Base-by-base conservation (phyloP, 2,113 vertebrate genomes). In the Chloroceryle aenea region DNA sequence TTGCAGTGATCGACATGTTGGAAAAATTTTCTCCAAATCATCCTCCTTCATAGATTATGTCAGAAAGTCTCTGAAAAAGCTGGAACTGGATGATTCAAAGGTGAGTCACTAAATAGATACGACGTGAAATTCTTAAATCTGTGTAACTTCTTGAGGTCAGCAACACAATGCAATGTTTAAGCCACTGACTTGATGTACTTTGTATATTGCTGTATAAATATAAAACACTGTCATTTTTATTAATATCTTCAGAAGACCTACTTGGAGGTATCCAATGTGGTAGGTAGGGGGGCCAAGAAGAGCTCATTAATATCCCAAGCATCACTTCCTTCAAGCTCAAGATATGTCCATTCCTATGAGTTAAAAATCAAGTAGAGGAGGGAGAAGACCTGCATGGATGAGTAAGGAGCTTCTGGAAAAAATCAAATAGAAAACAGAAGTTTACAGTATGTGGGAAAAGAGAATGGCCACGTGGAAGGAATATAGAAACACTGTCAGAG, bases 11-110 rank as follows among this genome's bases (percentile, higher is more conserved):
- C 98, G 93, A 72, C 98, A 98, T 77, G 99, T 99, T 85, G 99
- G 99, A 56, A 99, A 99, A 85, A 98, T 99, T 67, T 99, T 98
- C 96, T 99, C 99, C 93, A 99, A 99, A 76, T 98, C 98, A 9
- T 98, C 98, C 34, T 99, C 98, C 25, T 99, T 99, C 74, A 75
- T 98, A 97, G 99, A 99, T 94, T 99, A 99, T 87, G 98, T 99
- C 61, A 98, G 98, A 36, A 99, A 97, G 89, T 99, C 99, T 86
- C 97, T 99, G 52, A 97, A 96, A 88, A 98, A 98, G 81, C 98
- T 99, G 97, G 99, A 98, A 32, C 97, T 99, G 97, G 99, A 99
- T 96, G 99, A 99, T 18, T 98, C 97, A n/a, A 98, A 99, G 98
- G 98, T 98, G 56, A 96, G 98, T 97, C 38, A 23, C 23, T 87